These are phyloP conservation scores for Tachystola acroxantha DNA, from an alignment of 2,888 invertebrate species.

Conservation along the genomic window DNA sequence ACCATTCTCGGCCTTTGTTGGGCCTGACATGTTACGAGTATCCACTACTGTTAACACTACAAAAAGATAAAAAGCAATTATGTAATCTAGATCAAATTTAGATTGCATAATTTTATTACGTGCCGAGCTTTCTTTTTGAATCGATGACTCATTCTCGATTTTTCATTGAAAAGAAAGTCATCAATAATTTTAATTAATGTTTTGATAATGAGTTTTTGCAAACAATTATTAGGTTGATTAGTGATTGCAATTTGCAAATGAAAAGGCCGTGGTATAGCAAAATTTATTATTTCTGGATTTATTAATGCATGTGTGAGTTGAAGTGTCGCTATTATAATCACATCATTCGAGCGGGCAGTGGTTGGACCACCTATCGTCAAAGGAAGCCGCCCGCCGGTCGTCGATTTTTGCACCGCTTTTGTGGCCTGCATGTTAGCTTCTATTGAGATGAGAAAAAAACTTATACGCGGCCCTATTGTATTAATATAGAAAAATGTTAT, in stretches of 20 bases:
- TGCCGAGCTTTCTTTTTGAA: conserved; percentile 16
- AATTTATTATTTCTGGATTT: conserved; percentile 39
- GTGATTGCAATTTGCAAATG: conserved; percentile 44
- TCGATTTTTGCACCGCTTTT: conserved; percentile 69
- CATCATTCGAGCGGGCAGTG: conserved; percentile 51
- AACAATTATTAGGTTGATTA: conserved; percentile 38
- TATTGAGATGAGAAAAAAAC: conserved; percentile 35
- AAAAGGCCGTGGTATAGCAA: conserved; percentile 30
- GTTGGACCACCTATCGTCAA: conserved; percentile 72
- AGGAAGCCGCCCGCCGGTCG: conserved; percentile 63
- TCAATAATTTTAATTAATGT: conserved; percentile 53
- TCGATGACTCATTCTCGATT: conserved; percentile 30
- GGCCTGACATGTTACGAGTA: conserved; percentile 32
- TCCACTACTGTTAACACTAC: conserved; percentile 18
- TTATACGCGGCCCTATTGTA: conserved; percentile 21
- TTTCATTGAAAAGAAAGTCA: conserved; percentile 37
- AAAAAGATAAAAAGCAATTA: conserved; percentile 19
- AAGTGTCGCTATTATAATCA: conserved; percentile 75
- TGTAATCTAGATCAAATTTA: conserved; percentile 24
- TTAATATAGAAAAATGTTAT: conserved; percentile 19
- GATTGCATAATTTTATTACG: conserved; percentile 14
- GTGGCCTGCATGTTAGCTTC: conserved; percentile 45
- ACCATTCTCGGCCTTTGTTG: conserved; percentile 50
- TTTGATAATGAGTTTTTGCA: conserved; percentile 37
- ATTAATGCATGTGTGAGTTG: conserved; percentile 51